Evolutionary conservation across 2,113 vertebrate genomes (phyloP).

Genomic region (Balaeniceps rex): DNA sequence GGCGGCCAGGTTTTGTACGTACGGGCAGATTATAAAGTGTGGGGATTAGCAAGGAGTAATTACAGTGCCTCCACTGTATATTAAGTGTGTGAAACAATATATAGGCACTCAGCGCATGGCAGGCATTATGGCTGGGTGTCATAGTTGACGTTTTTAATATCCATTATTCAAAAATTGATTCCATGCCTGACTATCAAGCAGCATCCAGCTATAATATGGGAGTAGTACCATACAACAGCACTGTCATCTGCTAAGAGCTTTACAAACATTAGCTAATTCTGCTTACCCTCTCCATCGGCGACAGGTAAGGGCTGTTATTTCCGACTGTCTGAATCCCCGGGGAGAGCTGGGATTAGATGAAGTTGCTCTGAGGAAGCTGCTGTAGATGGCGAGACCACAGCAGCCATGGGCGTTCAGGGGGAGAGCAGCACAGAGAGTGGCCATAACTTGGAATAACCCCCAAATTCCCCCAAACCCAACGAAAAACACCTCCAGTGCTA

Average conservation of each 20-base stretch:
- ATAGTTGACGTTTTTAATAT: slow-evolving; percentile 58
- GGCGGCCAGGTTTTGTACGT: not conserved
- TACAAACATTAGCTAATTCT: slow-evolving; percentile 52
- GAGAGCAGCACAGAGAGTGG: not conserved
- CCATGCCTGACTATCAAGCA: slow-evolving; percentile 68
- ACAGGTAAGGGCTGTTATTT: slow-evolving; percentile 20
- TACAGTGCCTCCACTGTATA: slow-evolving; percentile 69
- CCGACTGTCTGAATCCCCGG: not conserved
- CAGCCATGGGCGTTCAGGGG: fast-evolving
- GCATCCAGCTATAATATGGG: slow-evolving; percentile 29
- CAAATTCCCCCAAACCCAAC: not conserved
- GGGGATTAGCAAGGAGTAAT: slow-evolving; percentile 65
- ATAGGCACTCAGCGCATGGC: not conserved
- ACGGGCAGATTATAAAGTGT: slow-evolving; percentile 48
- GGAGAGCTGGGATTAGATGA: not conserved
- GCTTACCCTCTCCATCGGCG: not conserved
- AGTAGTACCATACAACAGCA: slow-evolving; percentile 31
- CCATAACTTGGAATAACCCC: not conserved
- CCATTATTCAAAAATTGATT: slow-evolving; percentile 72
- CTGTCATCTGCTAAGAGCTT: slow-evolving; percentile 62
- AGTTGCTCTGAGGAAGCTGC: not conserved
- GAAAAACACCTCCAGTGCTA: not conserved
- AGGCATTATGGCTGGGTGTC: slow-evolving; percentile 62
- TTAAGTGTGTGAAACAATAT: slow-evolving; percentile 72
- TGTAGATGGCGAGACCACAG: not conserved